Evolutionary conservation across 2,113 vertebrate species (phyloP), one percentile per base, ranked within the genome.

Genomic region (Galemys pyrenaicus): DNA sequence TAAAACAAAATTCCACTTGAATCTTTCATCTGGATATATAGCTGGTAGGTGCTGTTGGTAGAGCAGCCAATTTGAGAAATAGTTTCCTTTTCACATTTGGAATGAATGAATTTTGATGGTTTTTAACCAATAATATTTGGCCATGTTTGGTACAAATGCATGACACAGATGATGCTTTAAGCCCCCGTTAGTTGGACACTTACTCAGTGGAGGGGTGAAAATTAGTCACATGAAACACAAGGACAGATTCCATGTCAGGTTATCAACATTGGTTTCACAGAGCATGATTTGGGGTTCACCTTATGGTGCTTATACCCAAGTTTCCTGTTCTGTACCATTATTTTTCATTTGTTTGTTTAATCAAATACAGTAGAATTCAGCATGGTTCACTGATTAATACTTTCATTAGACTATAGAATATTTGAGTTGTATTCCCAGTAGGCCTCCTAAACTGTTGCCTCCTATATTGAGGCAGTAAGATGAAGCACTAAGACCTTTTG

Each of bases 11-110:
- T 56, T 95, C 44, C 35, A 86, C 62, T 96, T 96, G 89, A 95
- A 83, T 95, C 89, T 93, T 94, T 96, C 44, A 87, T 87, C 64
- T 95, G 91, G 73, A 91, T 95, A 91, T 85, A 94, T 96, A 96
- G 87, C 84, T 91, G 35, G 41, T 85, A 92, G 86, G 41, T 86
- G 64, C 89, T 94, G 32, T 65, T 96, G 92, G 82, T 89, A 84
- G 89, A 94, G 37, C 56, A 94, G 87, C 83, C 28, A 56, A 67
- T 64, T 56, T 89, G 54, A 94, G 71, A 87, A 89, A 85, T 41
- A 87, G 77, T 67, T 96, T 97, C 74, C 89, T 89, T 96, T 91
- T 62, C 60, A 51, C 35, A 89, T 81, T 89, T 75, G 39, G 83
- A 77, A 87, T 91, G 71, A 64, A 94, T 93, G 49, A 41, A 81